These are phyloP conservation scores for Troides aeacus DNA, from an alignment of 2,888 invertebrate genomes.

Conservation along the genomic window DNA sequence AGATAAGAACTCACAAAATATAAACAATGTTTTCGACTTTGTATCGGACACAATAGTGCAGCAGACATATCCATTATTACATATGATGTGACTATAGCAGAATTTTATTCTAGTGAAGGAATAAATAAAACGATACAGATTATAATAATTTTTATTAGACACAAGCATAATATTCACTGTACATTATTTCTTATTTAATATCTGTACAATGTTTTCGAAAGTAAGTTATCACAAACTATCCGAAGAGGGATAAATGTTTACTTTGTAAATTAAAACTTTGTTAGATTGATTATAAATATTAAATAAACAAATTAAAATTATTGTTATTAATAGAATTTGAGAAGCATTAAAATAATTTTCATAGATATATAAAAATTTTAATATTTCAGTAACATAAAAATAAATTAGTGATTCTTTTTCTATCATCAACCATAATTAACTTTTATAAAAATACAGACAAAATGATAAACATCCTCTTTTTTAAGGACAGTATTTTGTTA, in stretches of 20 bases:
- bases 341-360: not conserved
- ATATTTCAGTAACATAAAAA: not conserved
- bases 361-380: not conserved
- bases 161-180: slow-evolving; percentile 47
- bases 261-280: not conserved
- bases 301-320: not conserved
- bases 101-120: not conserved
- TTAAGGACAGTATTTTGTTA: too few species aligned
- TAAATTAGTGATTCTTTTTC: not conserved
- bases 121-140: slow-evolving; percentile 32
- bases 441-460: too few species aligned
- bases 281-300: not conserved
- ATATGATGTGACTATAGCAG: not conserved
- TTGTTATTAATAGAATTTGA: not conserved
- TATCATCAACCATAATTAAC: not conserved
- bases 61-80: not conserved
- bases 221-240: slow-evolving; percentile 36
- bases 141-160: slow-evolving; percentile 48
- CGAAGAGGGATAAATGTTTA: slow-evolving; percentile 31
- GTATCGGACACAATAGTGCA: not conserved
- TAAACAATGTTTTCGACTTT: not conserved
- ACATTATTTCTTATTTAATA: slow-evolving; percentile 39
- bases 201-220: slow-evolving; percentile 39
- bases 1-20: too few species aligned
- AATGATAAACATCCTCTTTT: too few species aligned